Conservation (phyloP, 1,140 invertebrate genomes). For the Cataglyphis hispanica region DNA sequence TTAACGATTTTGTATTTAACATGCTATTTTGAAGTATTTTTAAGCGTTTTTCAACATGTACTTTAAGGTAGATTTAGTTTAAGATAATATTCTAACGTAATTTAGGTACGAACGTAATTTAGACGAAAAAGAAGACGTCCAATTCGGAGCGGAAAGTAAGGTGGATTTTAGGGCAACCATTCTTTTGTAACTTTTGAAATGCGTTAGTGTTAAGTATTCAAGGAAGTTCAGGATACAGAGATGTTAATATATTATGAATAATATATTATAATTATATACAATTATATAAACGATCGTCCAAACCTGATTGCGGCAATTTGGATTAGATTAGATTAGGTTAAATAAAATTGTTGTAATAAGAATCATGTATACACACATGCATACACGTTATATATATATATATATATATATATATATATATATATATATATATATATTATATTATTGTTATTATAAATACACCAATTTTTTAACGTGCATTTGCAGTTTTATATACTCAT, state of each 20-base stretch:
- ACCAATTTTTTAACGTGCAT: conserved; percentile 70
- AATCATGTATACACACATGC: conserved; percentile 81
- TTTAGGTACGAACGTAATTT: background rate
- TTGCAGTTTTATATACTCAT: background rate
- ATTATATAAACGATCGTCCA: background rate
- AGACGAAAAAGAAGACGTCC: conserved; percentile 26
- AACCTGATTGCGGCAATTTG: conserved; percentile 66
- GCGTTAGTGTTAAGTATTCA: conserved; percentile 29
- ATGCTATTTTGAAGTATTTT: conserved; percentile 39
- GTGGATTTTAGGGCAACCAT: conserved; percentile 34
- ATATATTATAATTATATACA: conserved; percentile 48
- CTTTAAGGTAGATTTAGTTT: conserved; percentile 33
- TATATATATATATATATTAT: conserved; percentile 76
- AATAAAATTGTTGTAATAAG: conserved; percentile 81
- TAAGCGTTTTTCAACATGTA: conserved; percentile 38
- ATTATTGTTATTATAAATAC: conserved; percentile 83
- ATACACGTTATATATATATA: conserved; percentile 78
- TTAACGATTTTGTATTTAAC: conserved; percentile 6
- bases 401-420: conserved; percentile 79
- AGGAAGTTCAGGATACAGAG: conserved; percentile 18
- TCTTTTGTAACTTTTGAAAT: conserved; percentile 45
- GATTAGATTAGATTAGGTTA: conserved; percentile 77
- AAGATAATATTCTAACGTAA: conserved; percentile 33
- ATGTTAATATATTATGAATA: conserved; percentile 66
- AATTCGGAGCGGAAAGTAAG: background rate